These are phyloP conservation scores for Metellina segmentata DNA, from an alignment of 2,888 invertebrate genomes.

Conservation along the genomic window DNA sequence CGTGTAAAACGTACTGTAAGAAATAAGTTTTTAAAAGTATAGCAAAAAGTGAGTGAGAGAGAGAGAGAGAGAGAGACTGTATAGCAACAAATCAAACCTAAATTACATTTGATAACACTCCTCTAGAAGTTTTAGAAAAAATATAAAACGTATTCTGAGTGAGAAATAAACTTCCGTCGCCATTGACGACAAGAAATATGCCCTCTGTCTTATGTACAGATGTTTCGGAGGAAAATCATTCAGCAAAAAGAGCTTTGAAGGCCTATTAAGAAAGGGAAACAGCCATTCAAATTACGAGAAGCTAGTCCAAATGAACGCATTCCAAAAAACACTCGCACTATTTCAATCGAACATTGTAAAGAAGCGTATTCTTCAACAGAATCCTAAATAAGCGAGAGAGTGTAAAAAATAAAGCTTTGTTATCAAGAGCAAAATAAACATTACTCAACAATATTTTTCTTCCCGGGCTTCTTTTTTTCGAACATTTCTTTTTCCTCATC, in stretches of 20 bases:
- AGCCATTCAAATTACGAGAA: not conserved
- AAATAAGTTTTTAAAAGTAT: not conserved
- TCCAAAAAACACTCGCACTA: constrained; percentile 1
- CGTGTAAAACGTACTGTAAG: no score
- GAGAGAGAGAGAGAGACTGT: no score
- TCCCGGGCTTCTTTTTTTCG: constrained; percentile 28
- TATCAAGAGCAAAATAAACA: constrained; percentile 66
- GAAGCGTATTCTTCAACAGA: constrained; percentile 25
- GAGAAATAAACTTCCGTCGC: not conserved
- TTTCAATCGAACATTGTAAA: not conserved
- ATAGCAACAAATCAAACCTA: not conserved
- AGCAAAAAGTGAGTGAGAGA: not conserved
- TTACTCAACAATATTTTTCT: constrained; percentile 37
- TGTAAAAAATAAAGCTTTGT: constrained; percentile 39
- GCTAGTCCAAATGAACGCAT: not conserved
- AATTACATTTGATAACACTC: not conserved
- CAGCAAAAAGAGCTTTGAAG: not conserved
- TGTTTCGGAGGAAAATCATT: not conserved
- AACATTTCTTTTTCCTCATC: constrained; percentile 31
- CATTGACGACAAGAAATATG: not conserved
- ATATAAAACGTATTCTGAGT: not conserved
- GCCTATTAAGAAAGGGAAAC: not conserved
- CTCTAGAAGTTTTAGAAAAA: not conserved
- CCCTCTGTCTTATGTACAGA: not conserved
- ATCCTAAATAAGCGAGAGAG: constrained; percentile 25